Evolutionary conservation across 2,113 vertebrate genomes (phyloP).

Genomic region (Tauraco erythrolophus): DNA sequence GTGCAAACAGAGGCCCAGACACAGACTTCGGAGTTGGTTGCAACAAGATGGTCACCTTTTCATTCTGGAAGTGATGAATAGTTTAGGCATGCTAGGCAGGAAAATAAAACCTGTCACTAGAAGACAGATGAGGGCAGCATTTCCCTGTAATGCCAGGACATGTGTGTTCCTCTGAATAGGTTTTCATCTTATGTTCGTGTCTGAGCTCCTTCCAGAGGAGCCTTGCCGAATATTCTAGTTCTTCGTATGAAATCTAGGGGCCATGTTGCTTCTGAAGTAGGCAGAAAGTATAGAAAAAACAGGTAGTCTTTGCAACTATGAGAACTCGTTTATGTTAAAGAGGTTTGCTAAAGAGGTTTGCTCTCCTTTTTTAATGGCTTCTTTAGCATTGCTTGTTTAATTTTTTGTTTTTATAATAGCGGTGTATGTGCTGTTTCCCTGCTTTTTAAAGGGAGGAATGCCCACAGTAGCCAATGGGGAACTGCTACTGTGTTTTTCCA

Average conservation of each 20-base stretch:
- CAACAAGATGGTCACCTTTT: background rate
- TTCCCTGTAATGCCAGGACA: background rate
- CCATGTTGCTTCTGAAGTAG: background rate
- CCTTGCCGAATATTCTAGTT: background rate
- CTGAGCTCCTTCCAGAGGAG: background rate
- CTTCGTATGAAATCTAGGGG: background rate
- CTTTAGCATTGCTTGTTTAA: background rate
- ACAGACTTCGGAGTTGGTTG: background rate
- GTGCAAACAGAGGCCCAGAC: background rate
- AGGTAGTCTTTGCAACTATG: background rate
- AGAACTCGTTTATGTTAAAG: background rate
- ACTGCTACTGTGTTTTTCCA: background rate
- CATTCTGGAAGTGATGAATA: background rate
- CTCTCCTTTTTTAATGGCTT: background rate
- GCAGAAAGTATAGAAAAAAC: background rate
- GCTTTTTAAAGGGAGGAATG: background rate
- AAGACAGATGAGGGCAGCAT: conserved; percentile 56
- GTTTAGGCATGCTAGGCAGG: background rate
- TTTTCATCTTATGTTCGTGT: background rate
- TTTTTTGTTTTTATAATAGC: too few species aligned
- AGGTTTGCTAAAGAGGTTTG: background rate
- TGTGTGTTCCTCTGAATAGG: background rate
- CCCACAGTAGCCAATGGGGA: background rate
- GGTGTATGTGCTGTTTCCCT: background rate
- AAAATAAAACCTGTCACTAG: background rate